A percentile compares a stretch with the other conserved stretches of the same genome.
These are phyloP conservation scores for Lutjanus argentimaculatus DNA, from an alignment of 2,797 vertebrate genomes.

Conservation along the genomic window DNA sequence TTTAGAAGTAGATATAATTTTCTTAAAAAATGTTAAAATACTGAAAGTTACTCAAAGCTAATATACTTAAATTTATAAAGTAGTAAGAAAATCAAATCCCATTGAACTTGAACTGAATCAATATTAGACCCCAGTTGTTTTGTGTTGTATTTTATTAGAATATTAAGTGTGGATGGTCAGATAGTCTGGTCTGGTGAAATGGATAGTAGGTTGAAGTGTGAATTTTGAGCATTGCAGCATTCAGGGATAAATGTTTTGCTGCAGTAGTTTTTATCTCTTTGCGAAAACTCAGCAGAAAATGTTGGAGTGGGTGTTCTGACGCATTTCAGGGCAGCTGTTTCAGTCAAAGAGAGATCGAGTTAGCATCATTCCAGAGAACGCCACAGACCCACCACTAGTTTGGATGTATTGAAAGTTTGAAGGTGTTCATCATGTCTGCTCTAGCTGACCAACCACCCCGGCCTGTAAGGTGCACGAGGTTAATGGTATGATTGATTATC, in stretches of 20 bases:
- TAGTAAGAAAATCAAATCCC: too few species aligned
- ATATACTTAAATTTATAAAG: too few species aligned
- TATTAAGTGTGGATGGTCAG: too few species aligned
- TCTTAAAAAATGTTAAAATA: too few species aligned
- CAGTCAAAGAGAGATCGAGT: neutral
- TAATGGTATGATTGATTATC: slow-evolving; percentile 7
- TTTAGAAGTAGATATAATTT: too few species aligned
- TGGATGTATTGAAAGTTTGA: neutral
- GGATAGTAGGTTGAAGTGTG: neutral
- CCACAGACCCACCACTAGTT: neutral
- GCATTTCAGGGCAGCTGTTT: neutral
- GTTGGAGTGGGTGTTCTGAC: neutral
- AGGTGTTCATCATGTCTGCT: neutral
- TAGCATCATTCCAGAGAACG: neutral
- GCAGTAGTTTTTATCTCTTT: neutral
- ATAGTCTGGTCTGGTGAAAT: neutral
- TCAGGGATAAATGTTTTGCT: neutral
- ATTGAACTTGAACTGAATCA: too few species aligned
- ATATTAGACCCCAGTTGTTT: too few species aligned
- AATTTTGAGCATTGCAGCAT: neutral
- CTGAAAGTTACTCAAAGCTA: too few species aligned
- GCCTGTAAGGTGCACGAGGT: neutral
- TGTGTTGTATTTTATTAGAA: too few species aligned
- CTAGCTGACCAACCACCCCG: neutral
- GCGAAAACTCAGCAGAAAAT: neutral